Evolutionary conservation across 2,888 invertebrate species (phyloP).

Genomic region (Lepidochrysops patricia): DNA sequence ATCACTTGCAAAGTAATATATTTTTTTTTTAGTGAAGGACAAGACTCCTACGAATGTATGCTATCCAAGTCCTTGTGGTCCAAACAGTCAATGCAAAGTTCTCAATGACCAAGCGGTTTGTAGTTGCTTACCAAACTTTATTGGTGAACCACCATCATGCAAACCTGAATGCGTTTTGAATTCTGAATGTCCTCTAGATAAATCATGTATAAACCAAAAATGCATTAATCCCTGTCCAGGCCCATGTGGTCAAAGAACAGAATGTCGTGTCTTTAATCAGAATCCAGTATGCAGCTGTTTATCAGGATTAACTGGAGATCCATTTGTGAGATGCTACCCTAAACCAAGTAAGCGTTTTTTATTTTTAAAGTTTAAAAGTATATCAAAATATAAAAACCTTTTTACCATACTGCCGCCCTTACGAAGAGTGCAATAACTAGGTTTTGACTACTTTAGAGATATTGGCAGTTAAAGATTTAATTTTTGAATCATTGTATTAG

Average conservation of each 20-base stretch:
- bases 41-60: conserved; percentile 63
- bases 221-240: conserved; percentile 82
- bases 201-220: conserved; percentile 80
- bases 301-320: conserved; percentile 76
- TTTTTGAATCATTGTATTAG: too few relatives aligned
- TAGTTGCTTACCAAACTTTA: conserved; percentile 79
- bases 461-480: too few relatives aligned
- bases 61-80: conserved; percentile 76
- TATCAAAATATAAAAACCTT: too few relatives aligned
- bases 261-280: conserved; percentile 82
- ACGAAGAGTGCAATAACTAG: too few relatives aligned
- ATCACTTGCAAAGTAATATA: conserved; percentile 13
- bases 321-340: conserved; percentile 78
- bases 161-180: conserved; percentile 80
- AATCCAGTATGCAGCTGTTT: conserved; percentile 81
- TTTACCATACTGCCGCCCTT: too few relatives aligned
- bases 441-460: too few relatives aligned
- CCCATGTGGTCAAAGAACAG: conserved; percentile 80
- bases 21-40: conserved; percentile 46
- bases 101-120: conserved; percentile 78
- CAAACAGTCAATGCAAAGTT: conserved; percentile 76
- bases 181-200: conserved; percentile 76
- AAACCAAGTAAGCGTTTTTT: conserved; percentile 69
- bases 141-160: conserved; percentile 80
- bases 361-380: too few relatives aligned